phyloP scores from a whole-genome alignment of 2,888 invertebrate species.

The Gari tellinella region DNA sequence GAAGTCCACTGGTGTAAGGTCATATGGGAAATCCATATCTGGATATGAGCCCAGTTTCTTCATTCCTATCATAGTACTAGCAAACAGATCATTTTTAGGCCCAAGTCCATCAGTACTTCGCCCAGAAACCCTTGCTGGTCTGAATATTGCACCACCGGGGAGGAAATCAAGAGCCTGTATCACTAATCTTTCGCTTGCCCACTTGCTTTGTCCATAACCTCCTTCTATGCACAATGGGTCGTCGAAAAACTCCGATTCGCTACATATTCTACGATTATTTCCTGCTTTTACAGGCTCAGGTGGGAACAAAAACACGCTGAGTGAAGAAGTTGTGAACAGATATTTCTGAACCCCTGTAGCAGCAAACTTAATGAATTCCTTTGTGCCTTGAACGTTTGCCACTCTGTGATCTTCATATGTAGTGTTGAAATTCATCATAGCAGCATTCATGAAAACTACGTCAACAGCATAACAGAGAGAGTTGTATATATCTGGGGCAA shows the following conservation, averaged over 20 bases:
- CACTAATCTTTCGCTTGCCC: constrained; percentile 70
- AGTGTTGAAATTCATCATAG: constrained; percentile 72
- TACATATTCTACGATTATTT: constrained; percentile 32
- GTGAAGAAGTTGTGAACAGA: constrained; percentile 69
- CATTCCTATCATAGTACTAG: constrained; percentile 64
- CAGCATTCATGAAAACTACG: constrained; percentile 71
- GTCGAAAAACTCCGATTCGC: constrained; percentile 62
- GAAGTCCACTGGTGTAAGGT: constrained; percentile 72
- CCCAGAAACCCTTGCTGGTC: constrained; percentile 70
- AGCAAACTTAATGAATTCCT: constrained; percentile 69
- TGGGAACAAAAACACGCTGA: constrained; percentile 72
- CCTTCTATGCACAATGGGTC: constrained; percentile 65
- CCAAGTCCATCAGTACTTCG: constrained; percentile 63
- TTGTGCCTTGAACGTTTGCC: constrained; percentile 67
- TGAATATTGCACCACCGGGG: constrained; percentile 71
- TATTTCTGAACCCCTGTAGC: constrained; percentile 67
- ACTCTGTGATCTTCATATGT: constrained; percentile 66
- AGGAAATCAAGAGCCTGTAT: constrained; percentile 66
- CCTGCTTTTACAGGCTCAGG: constrained; percentile 17
- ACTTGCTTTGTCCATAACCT: constrained; percentile 73
- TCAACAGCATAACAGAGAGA: constrained; percentile 63
- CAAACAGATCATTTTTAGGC: constrained; percentile 70
- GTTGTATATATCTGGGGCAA: constrained; percentile 66
- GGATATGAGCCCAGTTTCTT: constrained; percentile 63
- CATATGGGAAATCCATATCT: constrained; percentile 70